Percentiles rank a stretch among this genome's conserved stretches.
phyloP scores from a whole-genome alignment of 2,113 vertebrate species.

The Alaudala cheleensis region DNA sequence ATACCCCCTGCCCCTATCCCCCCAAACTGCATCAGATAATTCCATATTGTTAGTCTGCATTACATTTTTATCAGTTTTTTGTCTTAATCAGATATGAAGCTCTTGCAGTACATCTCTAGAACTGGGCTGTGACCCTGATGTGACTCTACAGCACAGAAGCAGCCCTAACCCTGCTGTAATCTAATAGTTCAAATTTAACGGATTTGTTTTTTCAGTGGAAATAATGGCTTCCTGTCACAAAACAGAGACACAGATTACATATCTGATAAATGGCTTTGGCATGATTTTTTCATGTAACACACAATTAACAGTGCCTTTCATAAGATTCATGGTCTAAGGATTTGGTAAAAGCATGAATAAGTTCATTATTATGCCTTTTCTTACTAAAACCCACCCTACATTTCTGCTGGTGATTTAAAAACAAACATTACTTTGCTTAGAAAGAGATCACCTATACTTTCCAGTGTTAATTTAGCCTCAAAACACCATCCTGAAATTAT shows the following conservation, averaged over 20 bases:
- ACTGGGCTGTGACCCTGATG: neutral
- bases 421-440: neutral
- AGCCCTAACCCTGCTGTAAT: constrained; percentile 67
- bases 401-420: neutral
- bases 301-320: constrained; percentile 33
- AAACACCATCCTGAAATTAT: constrained; percentile 25
- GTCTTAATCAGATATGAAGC: constrained; percentile 32
- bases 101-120: constrained; percentile 49
- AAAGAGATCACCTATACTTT: constrained; percentile 37
- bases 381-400: neutral
- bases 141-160: constrained; percentile 42
- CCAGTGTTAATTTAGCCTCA: constrained; percentile 15
- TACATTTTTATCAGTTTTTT: constrained; percentile 35
- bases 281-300: constrained; percentile 57
- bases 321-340: neutral
- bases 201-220: constrained; percentile 66
- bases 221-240: constrained; percentile 68
- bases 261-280: constrained; percentile 43
- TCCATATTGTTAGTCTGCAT: constrained; percentile 44
- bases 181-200: constrained; percentile 62
- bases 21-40: constrained; percentile 42
- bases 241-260: constrained; percentile 52
- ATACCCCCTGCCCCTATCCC: constrained; percentile 48
- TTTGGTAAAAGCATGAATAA: neutral
- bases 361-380: neutral